Percentiles rank a stretch among this genome's conserved stretches.
phyloP scores from a whole-genome alignment of 2,797 vertebrate genomes.

The Ctenopoma kingsleyae region DNA sequence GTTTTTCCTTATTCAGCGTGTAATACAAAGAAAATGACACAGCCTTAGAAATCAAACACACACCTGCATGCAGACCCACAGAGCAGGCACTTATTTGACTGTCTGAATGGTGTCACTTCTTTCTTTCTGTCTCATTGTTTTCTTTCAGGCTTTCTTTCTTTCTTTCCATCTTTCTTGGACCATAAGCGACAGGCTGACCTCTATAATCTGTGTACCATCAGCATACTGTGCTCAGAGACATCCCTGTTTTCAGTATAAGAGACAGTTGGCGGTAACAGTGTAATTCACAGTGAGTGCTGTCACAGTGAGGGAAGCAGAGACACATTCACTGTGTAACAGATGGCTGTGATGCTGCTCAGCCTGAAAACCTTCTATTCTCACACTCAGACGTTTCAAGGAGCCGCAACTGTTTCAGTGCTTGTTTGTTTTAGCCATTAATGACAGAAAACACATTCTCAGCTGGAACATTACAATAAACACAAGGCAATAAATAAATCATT shows the following conservation, averaged over 20 bases:
- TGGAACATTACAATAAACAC: conserved; percentile 1
- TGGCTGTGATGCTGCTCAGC: conserved; percentile 63
- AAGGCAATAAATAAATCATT: not conserved
- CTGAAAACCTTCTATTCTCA: conserved; percentile 62
- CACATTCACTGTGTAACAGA: conserved; percentile 76
- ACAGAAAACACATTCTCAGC: conserved; percentile 50
- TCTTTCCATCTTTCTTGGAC: conserved; percentile 6
- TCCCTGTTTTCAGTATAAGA: conserved; percentile 62
- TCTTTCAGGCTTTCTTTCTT: conserved; percentile 26
- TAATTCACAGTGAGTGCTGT: conserved; percentile 70
- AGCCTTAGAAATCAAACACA: conserved; percentile 54
- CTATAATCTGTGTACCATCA: conserved; percentile 60
- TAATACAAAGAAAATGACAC: conserved; percentile 56
- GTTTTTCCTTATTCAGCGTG: conserved; percentile 45
- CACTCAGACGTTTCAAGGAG: conserved; percentile 67
- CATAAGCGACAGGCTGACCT: conserved; percentile 52
- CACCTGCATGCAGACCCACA: conserved; percentile 73
- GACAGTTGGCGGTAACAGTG: conserved; percentile 72
- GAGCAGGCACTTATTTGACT: conserved; percentile 60
- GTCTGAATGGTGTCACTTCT: conserved; percentile 73
- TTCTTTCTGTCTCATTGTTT: conserved; percentile 37
- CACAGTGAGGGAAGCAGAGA: conserved; percentile 72
- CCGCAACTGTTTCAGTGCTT: conserved; percentile 57
- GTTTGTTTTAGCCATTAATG: conserved; percentile 46
- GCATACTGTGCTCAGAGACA: conserved; percentile 68